phyloP scores from a whole-genome alignment of 2,888 invertebrate genomes.

The Linhomoeus sp. region DNA sequence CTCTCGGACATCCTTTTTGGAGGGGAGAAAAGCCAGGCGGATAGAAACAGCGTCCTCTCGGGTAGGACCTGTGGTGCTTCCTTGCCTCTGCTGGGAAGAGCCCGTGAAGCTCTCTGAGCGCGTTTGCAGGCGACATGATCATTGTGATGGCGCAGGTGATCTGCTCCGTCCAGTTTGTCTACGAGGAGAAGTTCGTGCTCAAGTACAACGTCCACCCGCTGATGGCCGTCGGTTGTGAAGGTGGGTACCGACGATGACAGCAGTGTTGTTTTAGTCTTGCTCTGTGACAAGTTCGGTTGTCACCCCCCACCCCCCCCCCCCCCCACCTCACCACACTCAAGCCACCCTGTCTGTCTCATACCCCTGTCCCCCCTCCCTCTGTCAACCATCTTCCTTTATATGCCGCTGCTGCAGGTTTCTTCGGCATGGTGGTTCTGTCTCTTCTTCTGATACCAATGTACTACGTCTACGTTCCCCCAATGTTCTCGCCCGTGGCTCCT shows the following conservation, averaged over 20 bases:
- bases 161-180: constrained; percentile 72
- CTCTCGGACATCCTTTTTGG: constrained; percentile 22
- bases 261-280: too few relatives aligned
- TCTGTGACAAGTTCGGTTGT: too few relatives aligned
- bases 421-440: constrained; percentile 45
- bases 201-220: constrained; percentile 66
- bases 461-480: constrained; percentile 49
- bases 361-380: too few relatives aligned
- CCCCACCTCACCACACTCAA: too few relatives aligned
- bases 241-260: constrained; percentile 31
- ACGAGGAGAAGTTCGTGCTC: constrained; percentile 72
- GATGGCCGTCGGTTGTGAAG: constrained; percentile 84
- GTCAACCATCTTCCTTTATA: too few relatives aligned
- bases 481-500: constrained; percentile 52
- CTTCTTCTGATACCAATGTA: constrained; percentile 55
- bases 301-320: too few relatives aligned
- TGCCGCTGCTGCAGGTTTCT: too few relatives aligned
- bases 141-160: constrained; percentile 49
- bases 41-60: constrained; percentile 6
- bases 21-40: constrained; percentile 12
- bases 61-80: too few relatives aligned
- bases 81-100: too few relatives aligned
- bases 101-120: too few relatives aligned
- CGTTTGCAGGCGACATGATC: constrained; percentile 35
- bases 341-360: too few relatives aligned